Evolutionary conservation across 92 coral and sea anemone species (phyloP).

Genomic region (Porites divaricata): DNA sequence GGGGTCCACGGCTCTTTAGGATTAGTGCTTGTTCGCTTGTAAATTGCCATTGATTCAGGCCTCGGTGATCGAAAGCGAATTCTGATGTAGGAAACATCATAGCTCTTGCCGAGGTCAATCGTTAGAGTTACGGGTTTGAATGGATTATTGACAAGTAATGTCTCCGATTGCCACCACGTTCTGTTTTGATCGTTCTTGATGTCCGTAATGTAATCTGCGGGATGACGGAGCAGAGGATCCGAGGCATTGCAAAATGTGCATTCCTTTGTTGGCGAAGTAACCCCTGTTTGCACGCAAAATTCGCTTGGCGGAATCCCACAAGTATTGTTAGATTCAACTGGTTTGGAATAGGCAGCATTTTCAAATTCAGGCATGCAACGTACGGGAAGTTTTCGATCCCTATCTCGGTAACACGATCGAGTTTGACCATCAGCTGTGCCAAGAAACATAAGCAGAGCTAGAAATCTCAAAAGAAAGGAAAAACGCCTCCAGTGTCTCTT

Average conservation of each 20-base stretch:
- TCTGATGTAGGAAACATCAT: slow-evolving; percentile 92
- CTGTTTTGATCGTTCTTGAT: slow-evolving; percentile 90
- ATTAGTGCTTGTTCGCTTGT: slow-evolving; percentile 80
- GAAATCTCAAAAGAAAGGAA: slow-evolving; percentile 17
- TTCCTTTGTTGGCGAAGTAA: slow-evolving; percentile 77
- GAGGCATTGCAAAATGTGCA: slow-evolving; percentile 82
- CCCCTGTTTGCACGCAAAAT: slow-evolving; percentile 93
- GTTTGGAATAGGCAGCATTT: slow-evolving; percentile 87
- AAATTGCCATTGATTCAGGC: slow-evolving; percentile 98
- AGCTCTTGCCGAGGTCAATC: slow-evolving; percentile 93
- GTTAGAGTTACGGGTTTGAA: slow-evolving; percentile 77
- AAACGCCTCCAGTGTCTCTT: slow-evolving; percentile 26
- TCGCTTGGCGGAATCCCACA: slow-evolving; percentile 88
- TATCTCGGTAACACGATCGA: slow-evolving; percentile 59
- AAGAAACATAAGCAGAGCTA: slow-evolving; percentile 22
- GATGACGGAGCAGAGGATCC: slow-evolving; percentile 57
- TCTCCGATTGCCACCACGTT: slow-evolving; percentile 99
- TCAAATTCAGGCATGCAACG: slow-evolving; percentile 97
- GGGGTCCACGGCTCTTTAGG: slow-evolving; percentile 86
- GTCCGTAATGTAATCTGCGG: slow-evolving; percentile 86
- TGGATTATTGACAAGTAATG: slow-evolving; percentile 63
- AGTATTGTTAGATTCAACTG: slow-evolving; percentile 87
- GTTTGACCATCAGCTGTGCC: slow-evolving; percentile 34
- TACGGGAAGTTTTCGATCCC: slow-evolving; percentile 44
- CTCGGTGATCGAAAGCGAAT: slow-evolving; percentile 96